Conservation (phyloP, 2,797 vertebrate species). For the Chromis chromis region DNA sequence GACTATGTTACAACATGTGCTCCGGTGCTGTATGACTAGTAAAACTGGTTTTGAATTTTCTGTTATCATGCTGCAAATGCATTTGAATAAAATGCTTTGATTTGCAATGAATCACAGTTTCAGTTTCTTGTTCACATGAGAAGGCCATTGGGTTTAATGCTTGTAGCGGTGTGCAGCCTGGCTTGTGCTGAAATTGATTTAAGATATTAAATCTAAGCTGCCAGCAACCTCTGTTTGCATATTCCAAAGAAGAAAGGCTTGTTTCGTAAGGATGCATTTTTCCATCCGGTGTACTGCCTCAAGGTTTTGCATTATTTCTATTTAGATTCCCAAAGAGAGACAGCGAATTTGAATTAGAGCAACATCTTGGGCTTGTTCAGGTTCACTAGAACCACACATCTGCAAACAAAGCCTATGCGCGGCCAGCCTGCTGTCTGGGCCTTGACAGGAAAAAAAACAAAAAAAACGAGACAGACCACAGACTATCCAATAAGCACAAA, state of each 20-base stretch:
- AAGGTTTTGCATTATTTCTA: slow-evolving; percentile 23
- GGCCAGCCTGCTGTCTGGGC: neutral
- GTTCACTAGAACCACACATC: slow-evolving; percentile 24
- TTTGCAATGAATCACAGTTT: slow-evolving; percentile 26
- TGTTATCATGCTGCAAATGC: slow-evolving; percentile 6
- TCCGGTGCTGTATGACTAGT: neutral
- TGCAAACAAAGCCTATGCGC: slow-evolving; percentile 37
- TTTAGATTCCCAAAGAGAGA: slow-evolving; percentile 2
- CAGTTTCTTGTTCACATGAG: slow-evolving; percentile 7
- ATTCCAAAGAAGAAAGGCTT: neutral
- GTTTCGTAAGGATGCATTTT: slow-evolving; percentile 9
- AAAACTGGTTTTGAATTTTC: slow-evolving; percentile 5
- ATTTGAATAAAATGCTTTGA: slow-evolving; percentile 14
- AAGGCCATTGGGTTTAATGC: slow-evolving; percentile 10
- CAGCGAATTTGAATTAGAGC: slow-evolving; percentile 16
- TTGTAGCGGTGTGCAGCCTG: neutral
- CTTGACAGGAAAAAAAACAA: neutral
- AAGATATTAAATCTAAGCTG: slow-evolving; percentile 28
- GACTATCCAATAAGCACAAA: slow-evolving; percentile 16
- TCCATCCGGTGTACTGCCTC: slow-evolving; percentile 9
- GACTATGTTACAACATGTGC: slow-evolving; percentile 10
- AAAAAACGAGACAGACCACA: slow-evolving; percentile 6
- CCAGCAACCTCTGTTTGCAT: slow-evolving; percentile 26
- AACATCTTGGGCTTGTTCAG: slow-evolving; percentile 2
- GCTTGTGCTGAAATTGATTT: slow-evolving; percentile 36